Percentiles rank a stretch among this genome's conserved stretches.
Conservation (phyloP, 2,113 vertebrate species). For the Daubentonia madagascariensis region DNA sequence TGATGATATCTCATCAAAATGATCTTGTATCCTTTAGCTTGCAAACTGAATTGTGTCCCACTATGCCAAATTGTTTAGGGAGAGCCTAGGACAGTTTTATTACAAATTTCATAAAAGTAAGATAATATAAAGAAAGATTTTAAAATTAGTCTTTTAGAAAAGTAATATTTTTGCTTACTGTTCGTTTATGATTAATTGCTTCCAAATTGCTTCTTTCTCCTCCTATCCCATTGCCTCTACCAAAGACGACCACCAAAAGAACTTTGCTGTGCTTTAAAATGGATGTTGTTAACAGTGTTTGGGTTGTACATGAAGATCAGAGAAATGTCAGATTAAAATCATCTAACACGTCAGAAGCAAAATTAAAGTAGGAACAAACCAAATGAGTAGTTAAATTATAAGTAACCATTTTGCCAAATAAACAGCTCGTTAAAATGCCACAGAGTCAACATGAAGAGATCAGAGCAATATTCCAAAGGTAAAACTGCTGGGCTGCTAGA, state of each 20-base stretch:
- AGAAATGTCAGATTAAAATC: slow-evolving; percentile 30
- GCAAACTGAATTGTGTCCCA: neutral
- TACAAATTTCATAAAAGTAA: neutral
- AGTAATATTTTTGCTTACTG: neutral
- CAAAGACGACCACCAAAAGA: neutral
- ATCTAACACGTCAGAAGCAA: neutral
- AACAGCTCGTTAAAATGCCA: slow-evolving; percentile 51
- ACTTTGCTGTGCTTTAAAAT: neutral
- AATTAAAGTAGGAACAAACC: slow-evolving; percentile 48
- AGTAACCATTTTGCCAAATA: slow-evolving; percentile 38
- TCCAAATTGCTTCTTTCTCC: neutral
- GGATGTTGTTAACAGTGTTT: neutral
- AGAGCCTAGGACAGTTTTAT: neutral
- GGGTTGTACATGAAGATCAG: neutral
- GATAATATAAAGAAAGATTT: neutral
- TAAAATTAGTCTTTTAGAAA: slow-evolving; percentile 16
- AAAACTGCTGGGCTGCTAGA: slow-evolving; percentile 16
- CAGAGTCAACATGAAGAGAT: slow-evolving; percentile 29
- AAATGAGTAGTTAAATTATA: slow-evolving; percentile 52
- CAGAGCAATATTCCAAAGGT: neutral
- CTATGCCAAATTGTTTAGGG: neutral
- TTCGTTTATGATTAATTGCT: neutral
- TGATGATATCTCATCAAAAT: neutral
- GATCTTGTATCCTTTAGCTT: neutral
- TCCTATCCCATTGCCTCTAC: neutral